Conservation (phyloP, 2,113 vertebrate genomes). For the Eclectus roratus region DNA sequence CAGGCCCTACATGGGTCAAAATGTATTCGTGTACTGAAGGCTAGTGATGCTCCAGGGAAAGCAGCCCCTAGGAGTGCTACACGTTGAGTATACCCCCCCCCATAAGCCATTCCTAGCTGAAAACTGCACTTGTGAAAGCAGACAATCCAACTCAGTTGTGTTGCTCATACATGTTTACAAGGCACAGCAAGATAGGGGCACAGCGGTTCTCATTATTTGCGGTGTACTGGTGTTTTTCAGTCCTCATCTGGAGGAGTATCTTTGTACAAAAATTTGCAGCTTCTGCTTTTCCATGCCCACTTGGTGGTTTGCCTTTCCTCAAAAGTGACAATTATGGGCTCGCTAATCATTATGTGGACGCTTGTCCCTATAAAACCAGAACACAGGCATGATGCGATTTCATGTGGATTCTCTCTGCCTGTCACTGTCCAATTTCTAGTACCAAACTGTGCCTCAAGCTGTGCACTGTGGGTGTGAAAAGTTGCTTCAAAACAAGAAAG, state of each 20-base stretch:
- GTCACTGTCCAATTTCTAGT: background rate
- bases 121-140: background rate
- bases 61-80: background rate
- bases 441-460: background rate
- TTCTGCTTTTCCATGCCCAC: background rate
- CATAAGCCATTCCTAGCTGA: background rate
- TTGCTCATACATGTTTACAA: background rate
- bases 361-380: background rate
- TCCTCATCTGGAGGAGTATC: background rate
- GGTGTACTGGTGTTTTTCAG: background rate
- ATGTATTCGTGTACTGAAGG: background rate
- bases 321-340: slow-evolving; percentile 12
- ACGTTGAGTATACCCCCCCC: background rate
- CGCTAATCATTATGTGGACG: background rate
- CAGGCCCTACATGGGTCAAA: background rate
- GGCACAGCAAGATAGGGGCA: background rate
- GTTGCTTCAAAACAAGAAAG: background rate
- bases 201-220: background rate
- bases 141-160: background rate
- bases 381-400: background rate
- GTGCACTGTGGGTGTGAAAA: background rate
- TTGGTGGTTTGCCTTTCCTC: slow-evolving; percentile 4
- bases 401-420: background rate
- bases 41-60: background rate
- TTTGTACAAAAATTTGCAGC: slow-evolving; percentile 9